These are phyloP conservation scores for Xestia sexstrigata DNA, from an alignment of 2,888 invertebrate species.

Conservation along the genomic window DNA sequence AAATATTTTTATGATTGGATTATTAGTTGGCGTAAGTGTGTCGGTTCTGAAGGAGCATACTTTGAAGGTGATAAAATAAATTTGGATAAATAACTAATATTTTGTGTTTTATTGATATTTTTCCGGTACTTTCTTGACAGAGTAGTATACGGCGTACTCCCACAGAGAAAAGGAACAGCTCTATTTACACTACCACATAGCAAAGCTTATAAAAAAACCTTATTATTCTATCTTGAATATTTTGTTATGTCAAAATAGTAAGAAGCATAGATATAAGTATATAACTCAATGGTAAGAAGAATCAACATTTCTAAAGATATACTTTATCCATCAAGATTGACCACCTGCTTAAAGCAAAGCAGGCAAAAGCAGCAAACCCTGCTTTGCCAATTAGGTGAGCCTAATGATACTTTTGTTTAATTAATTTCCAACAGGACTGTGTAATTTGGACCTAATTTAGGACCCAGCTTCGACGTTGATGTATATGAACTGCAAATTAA, in stretches of 20 bases:
- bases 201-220: not conserved
- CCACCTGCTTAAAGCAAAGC: not conserved
- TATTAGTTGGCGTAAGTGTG: too few relatives aligned
- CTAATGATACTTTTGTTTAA: constrained; percentile 41
- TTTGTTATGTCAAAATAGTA: not conserved
- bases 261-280: too few relatives aligned
- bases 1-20: too few relatives aligned
- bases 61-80: too few relatives aligned
- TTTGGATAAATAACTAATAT: too few relatives aligned
- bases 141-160: not conserved
- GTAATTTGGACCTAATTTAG: constrained; percentile 56
- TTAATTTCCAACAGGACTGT: constrained; percentile 49
- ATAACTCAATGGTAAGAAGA: not conserved
- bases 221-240: not conserved
- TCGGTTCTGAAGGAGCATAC: too few relatives aligned
- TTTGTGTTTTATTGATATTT: too few relatives aligned
- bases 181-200: not conserved
- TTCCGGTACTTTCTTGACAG: too few relatives aligned
- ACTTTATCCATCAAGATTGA: not conserved
- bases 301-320: not conserved
- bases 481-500: constrained; percentile 61
- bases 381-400: constrained; percentile 1
- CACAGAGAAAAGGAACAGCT: not conserved
- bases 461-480: constrained; percentile 53
- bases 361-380: too few relatives aligned